Conservation (phyloP, 2,888 invertebrate species). For the Erynnis tages region DNA sequence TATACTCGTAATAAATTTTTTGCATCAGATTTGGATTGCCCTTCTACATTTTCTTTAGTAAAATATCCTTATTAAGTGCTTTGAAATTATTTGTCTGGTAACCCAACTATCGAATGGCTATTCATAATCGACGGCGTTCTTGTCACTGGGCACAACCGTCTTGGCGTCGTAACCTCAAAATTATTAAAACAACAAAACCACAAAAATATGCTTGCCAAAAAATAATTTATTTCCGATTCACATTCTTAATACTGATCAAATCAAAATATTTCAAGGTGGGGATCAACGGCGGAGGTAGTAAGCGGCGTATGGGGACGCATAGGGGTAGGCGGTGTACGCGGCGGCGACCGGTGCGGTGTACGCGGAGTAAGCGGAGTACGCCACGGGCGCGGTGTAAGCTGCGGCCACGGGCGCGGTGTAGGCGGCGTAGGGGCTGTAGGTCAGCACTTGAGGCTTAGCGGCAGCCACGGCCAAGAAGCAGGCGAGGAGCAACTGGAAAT, state of each 20-base stretch:
- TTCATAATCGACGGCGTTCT: no score
- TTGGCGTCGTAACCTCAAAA: background rate
- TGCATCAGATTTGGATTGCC: no score
- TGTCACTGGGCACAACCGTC: background rate
- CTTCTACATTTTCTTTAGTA: no score
- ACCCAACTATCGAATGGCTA: no score
- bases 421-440: constrained; percentile 8
- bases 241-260: constrained; percentile 1
- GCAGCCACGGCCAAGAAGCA: constrained; percentile 66
- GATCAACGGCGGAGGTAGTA: constrained; percentile 39
- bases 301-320: constrained; percentile 46
- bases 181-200: background rate
- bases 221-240: constrained; percentile 10
- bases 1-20: no score
- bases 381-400: constrained; percentile 46
- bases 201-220: constrained; percentile 16
- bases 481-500: constrained; percentile 61
- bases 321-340: constrained; percentile 47
- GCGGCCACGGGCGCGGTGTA: constrained; percentile 47
- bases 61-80: no score
- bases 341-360: constrained; percentile 48
- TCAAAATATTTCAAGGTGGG: background rate
- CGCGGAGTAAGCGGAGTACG: constrained; percentile 47
- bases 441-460: constrained; percentile 45
- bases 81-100: no score